Conservation (phyloP, 2,113 vertebrate species). For the Drymodes brunneopygia region DNA sequence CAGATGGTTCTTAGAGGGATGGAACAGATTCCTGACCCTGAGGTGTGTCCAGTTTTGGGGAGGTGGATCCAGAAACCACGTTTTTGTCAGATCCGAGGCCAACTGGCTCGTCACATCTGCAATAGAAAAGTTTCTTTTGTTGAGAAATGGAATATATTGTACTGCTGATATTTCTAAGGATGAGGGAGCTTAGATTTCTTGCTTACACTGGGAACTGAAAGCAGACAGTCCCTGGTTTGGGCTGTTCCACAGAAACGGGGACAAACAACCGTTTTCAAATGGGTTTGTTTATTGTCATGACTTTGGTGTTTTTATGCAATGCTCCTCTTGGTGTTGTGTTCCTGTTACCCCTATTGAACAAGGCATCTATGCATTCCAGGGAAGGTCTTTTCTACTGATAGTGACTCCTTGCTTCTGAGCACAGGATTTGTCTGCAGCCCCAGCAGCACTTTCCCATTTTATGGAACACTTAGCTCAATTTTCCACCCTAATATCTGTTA, state of each 20-base stretch:
- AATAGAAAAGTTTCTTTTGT: not conserved
- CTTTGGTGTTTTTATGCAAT: not conserved
- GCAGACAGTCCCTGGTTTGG: not conserved
- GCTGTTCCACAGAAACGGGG: not conserved
- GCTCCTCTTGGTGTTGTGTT: not conserved
- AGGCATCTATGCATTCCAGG: not conserved
- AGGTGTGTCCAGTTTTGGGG: not conserved
- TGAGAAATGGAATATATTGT: not conserved
- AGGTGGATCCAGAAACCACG: not conserved
- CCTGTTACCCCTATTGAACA: not conserved
- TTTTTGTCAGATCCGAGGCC: not conserved
- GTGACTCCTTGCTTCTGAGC: not conserved
- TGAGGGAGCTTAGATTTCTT: not conserved
- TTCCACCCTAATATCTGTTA: not conserved
- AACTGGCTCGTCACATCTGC: not conserved
- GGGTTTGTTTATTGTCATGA: not conserved
- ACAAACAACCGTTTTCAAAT: not conserved
- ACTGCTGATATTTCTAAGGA: not conserved
- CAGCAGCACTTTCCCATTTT: not conserved
- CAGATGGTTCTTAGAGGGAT: not conserved
- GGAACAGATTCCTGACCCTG: not conserved
- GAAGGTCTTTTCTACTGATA: not conserved
- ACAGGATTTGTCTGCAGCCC: not conserved
- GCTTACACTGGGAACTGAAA: not conserved
- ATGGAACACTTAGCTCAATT: not conserved